phyloP scores from a whole-genome alignment of 2,113 vertebrate species.

The Aspiorhynchus laticeps region DNA sequence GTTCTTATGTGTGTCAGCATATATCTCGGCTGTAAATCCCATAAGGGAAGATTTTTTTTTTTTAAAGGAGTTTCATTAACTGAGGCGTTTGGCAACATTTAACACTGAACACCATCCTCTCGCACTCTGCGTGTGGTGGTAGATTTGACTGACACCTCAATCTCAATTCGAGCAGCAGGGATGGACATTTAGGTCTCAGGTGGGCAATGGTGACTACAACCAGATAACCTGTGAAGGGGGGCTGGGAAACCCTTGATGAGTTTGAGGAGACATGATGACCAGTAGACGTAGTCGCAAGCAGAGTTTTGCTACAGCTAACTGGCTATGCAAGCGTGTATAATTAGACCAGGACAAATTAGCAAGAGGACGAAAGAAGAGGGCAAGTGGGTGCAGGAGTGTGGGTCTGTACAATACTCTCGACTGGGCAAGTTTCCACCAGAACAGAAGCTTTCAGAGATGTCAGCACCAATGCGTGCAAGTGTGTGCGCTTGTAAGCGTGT shows the following conservation, averaged over 20 bases:
- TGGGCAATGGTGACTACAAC: slow-evolving; percentile 23
- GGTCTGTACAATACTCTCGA: background rate
- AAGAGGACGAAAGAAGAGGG: slow-evolving; percentile 8
- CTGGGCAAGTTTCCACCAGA: slow-evolving; percentile 24
- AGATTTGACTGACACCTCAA: background rate
- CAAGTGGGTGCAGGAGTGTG: slow-evolving; percentile 7
- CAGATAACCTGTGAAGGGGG: background rate
- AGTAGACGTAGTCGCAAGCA: background rate
- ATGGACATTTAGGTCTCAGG: background rate
- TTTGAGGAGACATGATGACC: slow-evolving; percentile 27
- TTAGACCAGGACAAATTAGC: slow-evolving; percentile 5
- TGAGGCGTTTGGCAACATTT: slow-evolving; percentile 3
- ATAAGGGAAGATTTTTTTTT: background rate
- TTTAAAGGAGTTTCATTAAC: background rate
- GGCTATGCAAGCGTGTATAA: slow-evolving; percentile 8
- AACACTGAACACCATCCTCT: background rate
- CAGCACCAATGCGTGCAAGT: slow-evolving; percentile 50
- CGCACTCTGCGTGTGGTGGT: background rate
- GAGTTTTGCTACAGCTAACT: slow-evolving; percentile 4
- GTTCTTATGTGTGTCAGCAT: background rate
- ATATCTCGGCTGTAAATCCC: background rate
- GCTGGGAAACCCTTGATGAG: background rate
- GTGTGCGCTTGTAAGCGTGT: slow-evolving; percentile 10
- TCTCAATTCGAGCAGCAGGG: background rate
- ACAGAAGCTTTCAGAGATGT: slow-evolving; percentile 45